Evolutionary conservation across 2,797 vertebrate species (phyloP).

Genomic region (Megaceryle alcyon): DNA sequence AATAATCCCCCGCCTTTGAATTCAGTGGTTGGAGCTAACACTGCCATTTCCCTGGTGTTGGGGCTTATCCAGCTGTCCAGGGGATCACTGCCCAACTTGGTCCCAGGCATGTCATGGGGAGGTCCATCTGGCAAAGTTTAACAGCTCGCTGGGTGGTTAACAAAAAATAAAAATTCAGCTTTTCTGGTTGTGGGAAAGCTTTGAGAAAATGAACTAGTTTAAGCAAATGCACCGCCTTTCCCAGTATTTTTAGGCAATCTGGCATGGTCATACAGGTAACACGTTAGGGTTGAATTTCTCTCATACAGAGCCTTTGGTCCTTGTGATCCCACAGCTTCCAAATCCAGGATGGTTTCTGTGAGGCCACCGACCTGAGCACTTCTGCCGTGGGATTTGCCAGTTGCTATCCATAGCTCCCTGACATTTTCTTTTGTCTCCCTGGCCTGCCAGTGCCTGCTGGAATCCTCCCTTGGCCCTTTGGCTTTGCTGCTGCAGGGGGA

Average conservation of each 20-base stretch:
- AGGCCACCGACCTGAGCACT: accelerated
- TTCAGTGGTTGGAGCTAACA: background rate
- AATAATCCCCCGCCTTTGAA: background rate
- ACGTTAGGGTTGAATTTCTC: background rate
- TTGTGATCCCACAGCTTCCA: background rate
- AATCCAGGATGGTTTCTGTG: background rate
- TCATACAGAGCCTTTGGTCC: background rate
- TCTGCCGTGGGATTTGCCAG: background rate
- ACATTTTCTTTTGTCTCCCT: background rate
- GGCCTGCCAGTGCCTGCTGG: background rate
- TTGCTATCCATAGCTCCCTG: background rate
- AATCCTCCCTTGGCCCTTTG: background rate
- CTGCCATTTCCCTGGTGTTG: background rate
- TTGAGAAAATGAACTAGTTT: background rate
- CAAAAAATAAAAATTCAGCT: background rate
- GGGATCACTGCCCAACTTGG: background rate
- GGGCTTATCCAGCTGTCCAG: background rate
- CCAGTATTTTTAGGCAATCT: background rate
- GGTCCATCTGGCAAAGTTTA: background rate
- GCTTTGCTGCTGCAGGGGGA: background rate
- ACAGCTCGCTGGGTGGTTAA: background rate
- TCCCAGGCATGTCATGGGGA: background rate
- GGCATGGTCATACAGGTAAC: background rate
- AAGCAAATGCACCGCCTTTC: background rate
- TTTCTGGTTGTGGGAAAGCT: background rate